These are phyloP conservation scores for Cynaeus angustus DNA, from an alignment of 2,888 invertebrate species.

Conservation along the genomic window DNA sequence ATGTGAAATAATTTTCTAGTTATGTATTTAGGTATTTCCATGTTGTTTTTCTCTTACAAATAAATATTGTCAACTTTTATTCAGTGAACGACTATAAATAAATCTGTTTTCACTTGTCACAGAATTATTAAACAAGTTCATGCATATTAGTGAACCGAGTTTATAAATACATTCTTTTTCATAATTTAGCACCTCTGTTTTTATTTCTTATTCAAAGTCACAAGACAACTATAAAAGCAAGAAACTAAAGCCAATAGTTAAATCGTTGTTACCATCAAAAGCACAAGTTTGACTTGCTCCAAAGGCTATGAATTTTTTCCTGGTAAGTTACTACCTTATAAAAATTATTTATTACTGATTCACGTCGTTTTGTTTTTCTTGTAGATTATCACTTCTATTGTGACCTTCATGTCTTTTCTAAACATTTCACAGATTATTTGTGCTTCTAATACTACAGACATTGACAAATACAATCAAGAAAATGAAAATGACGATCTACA, in stretches of 20 bases:
- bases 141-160: background rate
- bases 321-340: background rate
- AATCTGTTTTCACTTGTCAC: background rate
- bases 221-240: conserved; percentile 20
- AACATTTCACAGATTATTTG: background rate
- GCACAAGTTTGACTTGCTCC: background rate
- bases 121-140: too few relatives aligned
- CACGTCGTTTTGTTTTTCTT: background rate
- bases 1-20: too few relatives aligned
- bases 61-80: too few relatives aligned
- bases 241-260: background rate
- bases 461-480: conserved; percentile 6
- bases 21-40: too few relatives aligned
- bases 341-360: background rate
- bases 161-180: conserved; percentile 2
- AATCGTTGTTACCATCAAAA: background rate
- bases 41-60: too few relatives aligned
- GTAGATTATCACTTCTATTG: conserved; percentile 7
- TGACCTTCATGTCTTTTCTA: background rate
- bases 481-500: conserved; percentile 33
- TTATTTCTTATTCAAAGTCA: conserved; percentile 38
- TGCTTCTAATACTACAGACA: background rate
- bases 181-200: conserved; percentile 20
- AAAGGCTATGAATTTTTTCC: background rate
- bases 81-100: background rate